Base-by-base conservation (phyloP, 2,888 invertebrate genomes). In the Euplagia quadripunctaria region DNA sequence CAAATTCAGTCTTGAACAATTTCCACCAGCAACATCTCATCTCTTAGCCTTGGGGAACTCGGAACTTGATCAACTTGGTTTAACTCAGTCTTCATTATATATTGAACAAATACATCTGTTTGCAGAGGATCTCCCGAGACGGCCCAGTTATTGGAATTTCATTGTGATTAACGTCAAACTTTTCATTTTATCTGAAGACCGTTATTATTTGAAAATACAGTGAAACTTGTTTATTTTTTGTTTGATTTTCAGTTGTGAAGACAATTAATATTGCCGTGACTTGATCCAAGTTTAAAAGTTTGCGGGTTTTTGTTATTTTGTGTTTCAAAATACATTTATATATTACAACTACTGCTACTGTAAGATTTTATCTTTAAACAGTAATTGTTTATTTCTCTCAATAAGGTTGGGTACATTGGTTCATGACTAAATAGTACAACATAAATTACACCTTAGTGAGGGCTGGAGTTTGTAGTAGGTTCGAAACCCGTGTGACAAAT, bases 81-180 rank as follows among this genome's bases (percentile, higher is more conserved):
- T 84, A 86, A 84, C 84, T 85, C 84, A 63, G 80, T 84, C 82
- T 88, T 85, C 83, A 86, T 86, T 87, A 86, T 85, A 81, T 83
- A 80, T 82, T 84, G 82, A 81, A 80, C 85, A 87, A 87, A 87
- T 82, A 87, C 84, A 79, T 76, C 80, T 85, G 84, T 86, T 87
- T 85, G 87, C 76, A 70, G 74, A 79, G 78, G 80, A 79, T 77
- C 84, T 77, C 75, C 64, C 20, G 78, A 79, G 82, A 74, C 61
- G 42, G 70, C 76, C 76, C 81, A 67, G 85, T 77, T 85, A 84
- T 82, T 73, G 80, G 79, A 77, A 80, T 75, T 82, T 79, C 82
- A 79, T 83, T 86, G 80, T 83, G 81, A 86, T 85, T 83, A 86
- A 74, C 79, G 68, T 78, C 64, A 58, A 75, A 84, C 75, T 84